Percentiles rank a stretch among this genome's conserved stretches.
These are phyloP conservation scores for Bombus affinis DNA, from an alignment of 1,140 invertebrate species.

Conservation along the genomic window DNA sequence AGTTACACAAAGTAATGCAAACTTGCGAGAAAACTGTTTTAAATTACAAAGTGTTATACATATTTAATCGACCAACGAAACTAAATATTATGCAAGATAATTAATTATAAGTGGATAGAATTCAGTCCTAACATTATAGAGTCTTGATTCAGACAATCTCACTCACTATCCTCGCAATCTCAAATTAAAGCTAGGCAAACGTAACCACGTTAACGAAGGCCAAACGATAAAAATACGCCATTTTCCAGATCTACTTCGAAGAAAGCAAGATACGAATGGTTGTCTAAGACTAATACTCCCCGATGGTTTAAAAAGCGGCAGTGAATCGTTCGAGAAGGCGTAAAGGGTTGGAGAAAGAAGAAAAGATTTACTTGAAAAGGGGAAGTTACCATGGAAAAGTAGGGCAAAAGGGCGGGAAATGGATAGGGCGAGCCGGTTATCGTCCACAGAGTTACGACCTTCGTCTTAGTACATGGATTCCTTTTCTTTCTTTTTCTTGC, in stretches of 20 bases:
- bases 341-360: slow-evolving; percentile 48
- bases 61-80: background rate
- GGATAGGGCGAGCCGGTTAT: slow-evolving; percentile 65
- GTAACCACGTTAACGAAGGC: background rate
- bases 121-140: background rate
- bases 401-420: slow-evolving; percentile 59
- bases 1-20: background rate
- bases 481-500: slow-evolving; percentile 41
- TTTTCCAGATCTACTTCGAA: background rate
- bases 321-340: slow-evolving; percentile 40
- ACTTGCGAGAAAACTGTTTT: background rate
- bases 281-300: slow-evolving; percentile 56
- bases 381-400: slow-evolving; percentile 48
- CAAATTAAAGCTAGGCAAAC: background rate
- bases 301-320: slow-evolving; percentile 39
- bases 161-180: background rate
- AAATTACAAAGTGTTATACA: background rate
- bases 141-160: background rate
- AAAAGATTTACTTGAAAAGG: background rate
- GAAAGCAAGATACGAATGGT: background rate
- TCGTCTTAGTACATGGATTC: slow-evolving; percentile 29
- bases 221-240: background rate
- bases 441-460: slow-evolving; percentile 63
- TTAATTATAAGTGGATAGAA: background rate
- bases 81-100: too few species aligned